A percentile compares a stretch with the other conserved stretches of the same genome.
Evolutionary conservation across 2,888 invertebrate species (phyloP).

Genomic region (Aspidiotus rigidus): DNA sequence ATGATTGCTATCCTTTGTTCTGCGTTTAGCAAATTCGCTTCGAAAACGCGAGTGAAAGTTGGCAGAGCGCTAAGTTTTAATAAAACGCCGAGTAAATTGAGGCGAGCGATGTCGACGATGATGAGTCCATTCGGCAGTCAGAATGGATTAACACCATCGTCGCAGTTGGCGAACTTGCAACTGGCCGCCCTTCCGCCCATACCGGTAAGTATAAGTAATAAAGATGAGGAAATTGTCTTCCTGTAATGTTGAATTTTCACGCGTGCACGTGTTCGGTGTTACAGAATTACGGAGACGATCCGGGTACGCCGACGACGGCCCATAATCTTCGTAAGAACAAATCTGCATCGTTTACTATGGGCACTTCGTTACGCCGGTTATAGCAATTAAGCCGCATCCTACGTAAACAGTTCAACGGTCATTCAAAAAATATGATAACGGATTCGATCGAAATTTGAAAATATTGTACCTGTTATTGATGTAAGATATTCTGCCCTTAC

Average conservation of each 20-base stretch:
- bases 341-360: conserved; percentile 9
- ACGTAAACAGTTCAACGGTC: conserved; percentile 6
- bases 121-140: conserved; percentile 64
- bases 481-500: no score
- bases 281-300: not conserved
- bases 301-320: not conserved
- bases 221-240: not conserved
- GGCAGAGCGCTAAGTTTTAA: conserved; percentile 91
- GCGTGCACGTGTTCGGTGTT: not conserved
- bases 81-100: conserved; percentile 86
- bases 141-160: conserved; percentile 34
- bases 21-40: conserved; percentile 53
- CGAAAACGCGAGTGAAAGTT: conserved; percentile 74
- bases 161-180: conserved; percentile 38
- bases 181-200: conserved; percentile 55
- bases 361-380: conserved; percentile 3
- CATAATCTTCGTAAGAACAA: not conserved
- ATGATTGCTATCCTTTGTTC: not conserved
- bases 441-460: conserved; percentile 9
- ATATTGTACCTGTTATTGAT: no score
- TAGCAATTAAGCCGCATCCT: conserved; percentile 13
- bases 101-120: conserved; percentile 88
- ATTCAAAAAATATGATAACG: not conserved
- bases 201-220: conserved; percentile 40
- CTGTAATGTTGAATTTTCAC: not conserved